Conservation (phyloP, 2,797 vertebrate genomes). For the Sebastes iracundus region DNA sequence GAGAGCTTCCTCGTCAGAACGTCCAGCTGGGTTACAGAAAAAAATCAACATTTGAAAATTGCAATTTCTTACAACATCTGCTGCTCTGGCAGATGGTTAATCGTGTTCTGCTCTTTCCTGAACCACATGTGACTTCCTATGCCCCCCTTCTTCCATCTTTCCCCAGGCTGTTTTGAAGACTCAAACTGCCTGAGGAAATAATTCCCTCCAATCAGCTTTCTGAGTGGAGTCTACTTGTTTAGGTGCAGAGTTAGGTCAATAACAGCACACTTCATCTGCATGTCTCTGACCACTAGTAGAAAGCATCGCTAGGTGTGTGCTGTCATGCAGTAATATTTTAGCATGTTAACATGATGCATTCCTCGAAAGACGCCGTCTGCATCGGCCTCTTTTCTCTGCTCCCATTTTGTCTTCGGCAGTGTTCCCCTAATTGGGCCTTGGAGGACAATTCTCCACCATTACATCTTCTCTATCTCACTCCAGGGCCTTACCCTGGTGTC, state of each 20-base stretch:
- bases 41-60: constrained; percentile 34
- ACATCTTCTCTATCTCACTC: constrained; percentile 55
- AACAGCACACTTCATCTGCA: background rate
- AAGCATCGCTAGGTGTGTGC: background rate
- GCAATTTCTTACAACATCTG: constrained; percentile 43
- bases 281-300: background rate
- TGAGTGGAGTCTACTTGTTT: background rate
- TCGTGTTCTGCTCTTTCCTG: constrained; percentile 21
- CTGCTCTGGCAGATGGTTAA: constrained; percentile 42
- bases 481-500: constrained; percentile 40
- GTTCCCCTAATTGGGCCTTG: constrained; percentile 66
- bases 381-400: constrained; percentile 37
- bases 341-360: constrained; percentile 32
- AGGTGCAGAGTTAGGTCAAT: constrained; percentile 3
- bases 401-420: constrained; percentile 58
- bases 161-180: constrained; percentile 36
- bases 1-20: background rate
- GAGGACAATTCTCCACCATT: constrained; percentile 57
- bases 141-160: background rate
- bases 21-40: constrained; percentile 20
- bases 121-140: constrained; percentile 2
- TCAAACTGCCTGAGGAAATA: constrained; percentile 7
- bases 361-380: constrained; percentile 21
- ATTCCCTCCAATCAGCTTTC: constrained; percentile 8
- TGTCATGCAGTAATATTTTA: constrained; percentile 9